Base-by-base conservation (phyloP, 2,888 invertebrate genomes). In the Drosophila atripex region DNA sequence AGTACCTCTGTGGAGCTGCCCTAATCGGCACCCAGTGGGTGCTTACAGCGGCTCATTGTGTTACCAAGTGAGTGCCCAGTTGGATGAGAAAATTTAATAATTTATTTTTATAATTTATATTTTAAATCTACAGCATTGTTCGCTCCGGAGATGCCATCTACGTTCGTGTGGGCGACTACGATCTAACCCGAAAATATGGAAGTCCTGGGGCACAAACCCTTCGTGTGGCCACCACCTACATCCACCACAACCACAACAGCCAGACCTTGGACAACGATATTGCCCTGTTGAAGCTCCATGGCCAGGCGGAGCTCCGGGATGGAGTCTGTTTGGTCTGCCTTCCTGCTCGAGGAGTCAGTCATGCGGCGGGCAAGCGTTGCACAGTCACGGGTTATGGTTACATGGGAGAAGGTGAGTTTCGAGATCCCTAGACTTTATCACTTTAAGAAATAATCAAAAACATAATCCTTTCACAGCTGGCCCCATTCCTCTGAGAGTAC, bases 1-100 rank as follows among this genome's bases (percentile, higher is more conserved):
- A 98, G 92, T 98, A 98, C 92, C 93, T 98, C 43, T 98, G 98
- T 90, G 98, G 98, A 6, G 98, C 97, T 16, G 97, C 97, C 2
- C 93, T 98, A 12, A 97, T 98, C 83, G 98, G 97, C 68, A 97
- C 97, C 0, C 97, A 97, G 90, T 98, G 98, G 98, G 97, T 97
- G 57, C 93, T 98, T 43, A 98, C 97, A 0, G 97, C 97, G 0
- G 98, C 98, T 23, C 98, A 98, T 90, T 98, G 98, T 89, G 97
- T 98, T 47, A 97, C 97, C 77, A 97, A 97, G 97, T 97, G 90
- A 93, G 94, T 93, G 16, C 3, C 8, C 16, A 4, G 4, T 23
- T 0, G 5, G 21, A 23, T 23, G 21, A 23, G 21, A 23, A 23
- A 4, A 23, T 23, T 23, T 23, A 0, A 23, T 5, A 21, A 21